phyloP scores from a whole-genome alignment of 1,140 invertebrate species.

The Agrypnia vestita region DNA sequence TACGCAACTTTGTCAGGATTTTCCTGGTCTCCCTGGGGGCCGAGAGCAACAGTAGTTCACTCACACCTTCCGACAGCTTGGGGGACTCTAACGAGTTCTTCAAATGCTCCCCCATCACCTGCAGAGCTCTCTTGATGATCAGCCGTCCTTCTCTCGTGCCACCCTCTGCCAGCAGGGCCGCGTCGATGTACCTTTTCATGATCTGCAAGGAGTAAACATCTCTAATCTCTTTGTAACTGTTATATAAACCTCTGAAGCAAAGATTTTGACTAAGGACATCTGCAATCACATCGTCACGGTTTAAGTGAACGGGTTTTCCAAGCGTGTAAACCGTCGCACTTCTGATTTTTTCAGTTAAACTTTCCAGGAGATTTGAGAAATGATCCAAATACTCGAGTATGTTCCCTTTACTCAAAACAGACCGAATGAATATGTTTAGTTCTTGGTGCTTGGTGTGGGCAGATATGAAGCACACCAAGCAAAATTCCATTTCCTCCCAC shows the following conservation, averaged over 20 bases:
- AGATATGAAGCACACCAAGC: neutral
- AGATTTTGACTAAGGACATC: neutral
- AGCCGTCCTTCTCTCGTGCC: neutral
- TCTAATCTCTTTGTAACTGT: neutral
- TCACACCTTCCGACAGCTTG: neutral
- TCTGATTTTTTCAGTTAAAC: neutral
- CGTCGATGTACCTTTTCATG: neutral
- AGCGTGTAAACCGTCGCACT: neutral
- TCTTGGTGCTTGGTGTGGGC: neutral
- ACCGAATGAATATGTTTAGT: neutral
- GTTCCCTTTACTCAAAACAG: neutral
- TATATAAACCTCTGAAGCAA: neutral
- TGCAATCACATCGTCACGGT: neutral
- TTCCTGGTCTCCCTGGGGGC: neutral
- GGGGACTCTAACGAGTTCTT: neutral
- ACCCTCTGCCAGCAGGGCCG: neutral
- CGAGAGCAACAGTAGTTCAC: neutral
- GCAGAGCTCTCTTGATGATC: constrained; percentile 2
- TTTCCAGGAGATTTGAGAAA: neutral
- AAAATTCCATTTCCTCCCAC: constrained; percentile 5
- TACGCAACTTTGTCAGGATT: neutral
- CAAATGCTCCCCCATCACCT: neutral
- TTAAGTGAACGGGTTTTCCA: neutral
- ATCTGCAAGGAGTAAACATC: neutral
- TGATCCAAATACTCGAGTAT: neutral